These are phyloP conservation scores for Chaetodon trifasciatus DNA, from an alignment of 2,797 vertebrate species.

Conservation along the genomic window DNA sequence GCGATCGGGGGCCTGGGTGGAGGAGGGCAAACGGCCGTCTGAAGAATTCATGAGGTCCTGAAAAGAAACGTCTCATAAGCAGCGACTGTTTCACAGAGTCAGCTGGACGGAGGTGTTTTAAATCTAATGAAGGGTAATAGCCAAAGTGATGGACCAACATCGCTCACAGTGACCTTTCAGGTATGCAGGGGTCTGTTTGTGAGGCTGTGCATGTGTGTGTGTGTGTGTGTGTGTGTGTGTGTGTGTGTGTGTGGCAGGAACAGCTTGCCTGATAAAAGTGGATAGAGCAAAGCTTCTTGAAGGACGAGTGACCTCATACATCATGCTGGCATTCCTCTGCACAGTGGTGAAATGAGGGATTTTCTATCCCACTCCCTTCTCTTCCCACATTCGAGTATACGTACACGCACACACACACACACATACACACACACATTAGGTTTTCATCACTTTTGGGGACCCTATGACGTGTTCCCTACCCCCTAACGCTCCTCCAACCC, in stretches of 20 bases:
- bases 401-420: conserved; percentile 10
- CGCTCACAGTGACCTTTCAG: conserved; percentile 79
- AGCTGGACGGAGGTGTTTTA: conserved; percentile 60
- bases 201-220: conserved; percentile 18
- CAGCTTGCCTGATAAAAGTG: conserved; percentile 63
- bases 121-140: conserved; percentile 76
- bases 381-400: too few species aligned
- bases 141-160: conserved; percentile 70
- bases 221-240: conserved; percentile 33
- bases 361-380: conserved; percentile 64
- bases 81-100: conserved; percentile 59
- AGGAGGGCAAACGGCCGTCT: conserved; percentile 46
- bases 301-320: conserved; percentile 79
- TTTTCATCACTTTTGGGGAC: too few species aligned
- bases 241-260: conserved; percentile 38
- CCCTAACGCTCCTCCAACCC: neutral
- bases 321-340: conserved; percentile 73
- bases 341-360: conserved; percentile 75
- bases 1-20: conserved; percentile 39
- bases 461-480: conserved; percentile 1
- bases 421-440: too few species aligned
- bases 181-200: conserved; percentile 34
- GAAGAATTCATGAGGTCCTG: conserved; percentile 72
- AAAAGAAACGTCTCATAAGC: conserved; percentile 56
- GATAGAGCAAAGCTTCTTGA: conserved; percentile 75